phyloP scores from a whole-genome alignment of 2,888 invertebrate species.

The Oegoconia quadripuncta region DNA sequence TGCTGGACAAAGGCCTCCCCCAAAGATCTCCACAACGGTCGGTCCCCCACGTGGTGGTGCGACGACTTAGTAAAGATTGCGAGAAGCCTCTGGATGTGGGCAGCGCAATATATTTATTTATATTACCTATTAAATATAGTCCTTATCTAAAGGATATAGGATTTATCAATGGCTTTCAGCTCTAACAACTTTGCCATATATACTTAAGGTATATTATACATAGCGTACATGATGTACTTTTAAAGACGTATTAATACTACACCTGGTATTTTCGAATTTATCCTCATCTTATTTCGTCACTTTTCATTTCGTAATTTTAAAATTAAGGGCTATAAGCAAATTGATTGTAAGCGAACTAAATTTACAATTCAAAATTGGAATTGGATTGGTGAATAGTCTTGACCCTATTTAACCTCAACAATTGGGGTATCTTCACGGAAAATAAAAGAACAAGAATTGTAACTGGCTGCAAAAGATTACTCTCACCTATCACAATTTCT shows the following conservation, averaged over 20 bases:
- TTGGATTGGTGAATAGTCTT: conserved; percentile 39
- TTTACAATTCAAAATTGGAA: conserved; percentile 59
- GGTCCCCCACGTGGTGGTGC: too few species aligned
- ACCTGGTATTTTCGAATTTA: background rate
- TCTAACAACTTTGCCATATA: too few species aligned
- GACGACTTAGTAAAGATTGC: too few species aligned
- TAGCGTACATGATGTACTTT: too few species aligned
- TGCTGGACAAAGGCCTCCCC: too few species aligned
- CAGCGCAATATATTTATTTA: too few species aligned
- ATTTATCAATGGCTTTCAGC: too few species aligned
- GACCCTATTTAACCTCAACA: conserved; percentile 65
- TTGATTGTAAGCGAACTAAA: conserved; percentile 21
- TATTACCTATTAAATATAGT: too few species aligned
- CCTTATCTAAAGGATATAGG: too few species aligned
- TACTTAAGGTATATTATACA: too few species aligned
- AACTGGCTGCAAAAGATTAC: conserved; percentile 64
- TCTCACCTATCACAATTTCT: conserved; percentile 78
- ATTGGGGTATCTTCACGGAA: conserved; percentile 49
- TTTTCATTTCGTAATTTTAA: conserved; percentile 24
- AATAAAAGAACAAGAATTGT: conserved; percentile 60
- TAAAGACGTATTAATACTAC: background rate
- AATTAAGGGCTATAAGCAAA: conserved; percentile 6
- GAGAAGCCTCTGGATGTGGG: too few species aligned
- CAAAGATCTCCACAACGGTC: too few species aligned
- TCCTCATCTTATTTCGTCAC: conserved; percentile 11